Conservation (phyloP, 2,797 vertebrate genomes). For the Spatula clypeata region DNA sequence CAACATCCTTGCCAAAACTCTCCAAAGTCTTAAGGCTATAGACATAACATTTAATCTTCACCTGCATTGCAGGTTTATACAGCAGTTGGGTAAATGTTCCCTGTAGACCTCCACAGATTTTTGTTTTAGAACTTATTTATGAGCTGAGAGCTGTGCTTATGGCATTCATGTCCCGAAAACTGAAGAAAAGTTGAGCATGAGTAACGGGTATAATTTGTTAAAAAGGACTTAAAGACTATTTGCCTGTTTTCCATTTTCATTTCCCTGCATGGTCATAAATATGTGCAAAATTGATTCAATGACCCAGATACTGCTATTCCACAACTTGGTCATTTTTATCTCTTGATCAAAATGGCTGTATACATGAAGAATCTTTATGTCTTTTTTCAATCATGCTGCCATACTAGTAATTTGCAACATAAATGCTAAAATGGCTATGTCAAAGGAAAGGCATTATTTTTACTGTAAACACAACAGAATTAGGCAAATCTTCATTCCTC, state of each 20-base stretch:
- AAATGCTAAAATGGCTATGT: background rate
- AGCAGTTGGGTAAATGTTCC: constrained; percentile 38
- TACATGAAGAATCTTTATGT: background rate
- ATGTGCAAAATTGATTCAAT: constrained; percentile 30
- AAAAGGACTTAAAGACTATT: constrained; percentile 51
- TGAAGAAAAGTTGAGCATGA: constrained; percentile 7
- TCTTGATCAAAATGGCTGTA: constrained; percentile 29
- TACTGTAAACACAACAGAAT: background rate
- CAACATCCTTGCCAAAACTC: background rate
- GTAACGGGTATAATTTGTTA: constrained; percentile 45
- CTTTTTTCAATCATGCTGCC: constrained; percentile 7
- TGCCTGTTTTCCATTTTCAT: constrained; percentile 54
- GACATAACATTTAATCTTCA: constrained; percentile 3
- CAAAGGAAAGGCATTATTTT: background rate
- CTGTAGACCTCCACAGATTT: background rate
- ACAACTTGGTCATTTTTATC: constrained; percentile 15
- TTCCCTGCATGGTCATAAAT: constrained; percentile 36
- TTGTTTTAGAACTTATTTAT: constrained; percentile 67
- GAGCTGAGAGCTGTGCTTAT: background rate
- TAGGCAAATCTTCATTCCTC: constrained; percentile 1
- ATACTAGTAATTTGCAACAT: background rate
- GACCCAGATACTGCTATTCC: constrained; percentile 37
- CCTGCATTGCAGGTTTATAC: constrained; percentile 11
- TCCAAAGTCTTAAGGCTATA: background rate
- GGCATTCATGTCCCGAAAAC: constrained; percentile 23